Percentiles rank a stretch among this genome's conserved stretches.
Conservation (phyloP, 2,797 vertebrate species). For the Arremon brunneinucha region DNA sequence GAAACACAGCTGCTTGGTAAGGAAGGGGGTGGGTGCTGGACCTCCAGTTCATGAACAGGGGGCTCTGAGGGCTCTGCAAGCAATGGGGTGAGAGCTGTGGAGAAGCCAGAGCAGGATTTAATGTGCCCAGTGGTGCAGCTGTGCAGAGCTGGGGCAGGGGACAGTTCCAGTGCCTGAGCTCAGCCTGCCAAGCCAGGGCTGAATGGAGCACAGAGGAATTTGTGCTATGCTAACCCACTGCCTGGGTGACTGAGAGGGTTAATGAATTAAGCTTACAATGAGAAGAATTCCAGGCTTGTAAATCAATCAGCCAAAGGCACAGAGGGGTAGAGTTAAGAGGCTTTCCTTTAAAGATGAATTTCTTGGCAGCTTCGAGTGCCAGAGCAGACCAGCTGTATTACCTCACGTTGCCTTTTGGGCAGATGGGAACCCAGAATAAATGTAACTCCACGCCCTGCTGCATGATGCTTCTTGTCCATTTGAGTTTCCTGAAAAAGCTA, state of each 20-base stretch:
- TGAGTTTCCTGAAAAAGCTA: background rate
- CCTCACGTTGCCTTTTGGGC: conserved; percentile 63
- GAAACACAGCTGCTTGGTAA: background rate
- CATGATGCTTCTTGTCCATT: conserved; percentile 47
- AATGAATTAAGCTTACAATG: conserved; percentile 63
- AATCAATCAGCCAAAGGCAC: conserved; percentile 55
- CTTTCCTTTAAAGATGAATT: conserved; percentile 64
- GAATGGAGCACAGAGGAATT: conserved; percentile 32
- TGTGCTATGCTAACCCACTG: conserved; percentile 37
- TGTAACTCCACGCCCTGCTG: conserved; percentile 1
- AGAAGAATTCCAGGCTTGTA: conserved; percentile 59
- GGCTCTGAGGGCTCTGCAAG: background rate
- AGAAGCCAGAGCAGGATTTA: background rate
- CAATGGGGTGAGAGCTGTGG: background rate
- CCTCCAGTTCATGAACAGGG: background rate
- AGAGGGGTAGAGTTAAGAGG: conserved; percentile 55
- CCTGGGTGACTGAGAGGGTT: conserved; percentile 59
- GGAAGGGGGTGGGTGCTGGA: background rate
- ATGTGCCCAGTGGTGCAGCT: background rate
- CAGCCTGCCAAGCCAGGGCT: background rate
- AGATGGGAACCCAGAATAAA: conserved; percentile 59
- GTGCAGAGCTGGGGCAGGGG: background rate
- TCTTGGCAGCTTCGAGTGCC: conserved; percentile 61
- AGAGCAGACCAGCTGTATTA: conserved; percentile 62
- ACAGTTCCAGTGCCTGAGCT: background rate